Base-by-base conservation (phyloP, 2,888 invertebrate species). In the Calameuta idolon region DNA sequence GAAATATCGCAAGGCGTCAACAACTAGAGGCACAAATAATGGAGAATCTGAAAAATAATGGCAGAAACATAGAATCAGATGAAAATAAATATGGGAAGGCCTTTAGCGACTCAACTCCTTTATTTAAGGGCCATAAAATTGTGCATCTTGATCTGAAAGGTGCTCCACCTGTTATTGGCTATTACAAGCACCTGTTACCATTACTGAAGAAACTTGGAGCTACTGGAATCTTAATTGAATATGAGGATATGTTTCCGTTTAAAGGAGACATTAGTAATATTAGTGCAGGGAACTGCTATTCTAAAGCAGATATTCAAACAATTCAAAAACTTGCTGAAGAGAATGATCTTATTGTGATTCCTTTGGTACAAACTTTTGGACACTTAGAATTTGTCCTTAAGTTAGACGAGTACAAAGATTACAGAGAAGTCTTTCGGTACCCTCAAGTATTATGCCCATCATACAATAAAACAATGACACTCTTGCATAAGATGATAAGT, bases 211-310 rank as follows among this genome's bases (percentile, higher is more conserved):
- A 92, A 34, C 88, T 95, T 69, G 95, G 96, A n/a, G 96, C 95
- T 0, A 97, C 95, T 34, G 97, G 96, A 0, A 88, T 97, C 23
- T 92, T 97, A 5, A 92, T 97, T 68, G 97, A 97, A 88, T 97
- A 97, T 89, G 97, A 97, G 90, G 97, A 97, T 86, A 97, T 96
- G 95, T 97, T 97, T 91, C 97, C 97, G 0, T 97, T 95, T 89
- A 90, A 92, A 55, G 95, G 94, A 0, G 89, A 88, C 11, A 90
- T 96, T 11, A 90, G 89, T 37, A 94, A 94, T 83, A 91, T 96
- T 69, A 93, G 94, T 71, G 94, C 95, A 5, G 91, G 90, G 2
- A 95, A 95, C 89, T 93, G 94, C 77, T 97, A 97, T 87, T 92
- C 93, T 75, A 89, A 89, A 77, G 87, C 88, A n/a, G 94, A 94